Evolutionary conservation across 2,888 invertebrate genomes (phyloP).

Genomic region (Belgica antarctica): DNA sequence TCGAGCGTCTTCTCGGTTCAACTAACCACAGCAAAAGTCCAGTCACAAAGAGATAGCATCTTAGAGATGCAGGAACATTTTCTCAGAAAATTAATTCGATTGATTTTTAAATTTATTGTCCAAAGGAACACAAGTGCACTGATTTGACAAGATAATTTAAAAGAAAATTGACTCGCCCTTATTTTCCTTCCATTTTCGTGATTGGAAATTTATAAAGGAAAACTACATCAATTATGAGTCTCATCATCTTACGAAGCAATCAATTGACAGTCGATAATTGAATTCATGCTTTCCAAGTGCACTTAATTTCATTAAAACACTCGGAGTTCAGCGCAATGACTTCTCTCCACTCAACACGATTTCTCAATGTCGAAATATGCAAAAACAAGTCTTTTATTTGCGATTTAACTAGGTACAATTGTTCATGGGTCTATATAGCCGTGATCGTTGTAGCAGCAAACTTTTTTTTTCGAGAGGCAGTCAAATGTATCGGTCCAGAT

Average conservation of each 20-base stretch:
- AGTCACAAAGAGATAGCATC: background rate
- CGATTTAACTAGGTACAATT: background rate
- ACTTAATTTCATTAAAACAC: background rate
- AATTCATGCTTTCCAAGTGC: background rate
- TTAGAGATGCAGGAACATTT: background rate
- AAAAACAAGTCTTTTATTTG: conserved; percentile 1
- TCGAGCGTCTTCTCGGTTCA: background rate
- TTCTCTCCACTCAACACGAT: too few relatives aligned
- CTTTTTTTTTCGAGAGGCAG: conserved; percentile 11
- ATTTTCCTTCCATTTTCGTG: background rate
- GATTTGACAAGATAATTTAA: conserved; percentile 5
- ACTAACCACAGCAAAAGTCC: conserved; percentile 16
- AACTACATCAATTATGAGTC: background rate
- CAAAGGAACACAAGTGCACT: background rate
- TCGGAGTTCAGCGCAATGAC: too few relatives aligned
- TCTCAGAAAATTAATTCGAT: conserved; percentile 26
- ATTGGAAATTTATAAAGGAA: conserved; percentile 2
- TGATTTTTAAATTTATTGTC: conserved; percentile 9
- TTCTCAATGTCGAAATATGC: background rate
- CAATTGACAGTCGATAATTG: background rate
- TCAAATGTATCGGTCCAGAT: conserved; percentile 36
- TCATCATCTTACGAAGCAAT: background rate
- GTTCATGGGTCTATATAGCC: conserved; percentile 9
- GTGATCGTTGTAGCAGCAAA: conserved; percentile 36
- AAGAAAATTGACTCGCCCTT: background rate